Percentiles rank a stretch among this genome's conserved stretches.
Evolutionary conservation across 2,113 vertebrate genomes (phyloP).

Genomic region (Myodes glareolus): DNA sequence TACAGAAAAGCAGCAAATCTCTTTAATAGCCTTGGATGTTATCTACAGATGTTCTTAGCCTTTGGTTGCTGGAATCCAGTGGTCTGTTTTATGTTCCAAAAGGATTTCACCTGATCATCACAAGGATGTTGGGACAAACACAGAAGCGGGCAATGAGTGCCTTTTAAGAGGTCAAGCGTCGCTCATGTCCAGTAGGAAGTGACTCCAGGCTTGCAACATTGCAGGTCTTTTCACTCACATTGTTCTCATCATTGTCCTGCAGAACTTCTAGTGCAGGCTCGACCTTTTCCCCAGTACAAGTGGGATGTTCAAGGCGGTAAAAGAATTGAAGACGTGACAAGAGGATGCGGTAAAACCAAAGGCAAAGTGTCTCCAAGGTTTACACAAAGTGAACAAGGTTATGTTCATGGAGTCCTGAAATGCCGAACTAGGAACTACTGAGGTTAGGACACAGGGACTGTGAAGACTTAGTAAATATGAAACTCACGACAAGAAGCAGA

Average conservation of each 20-base stretch:
- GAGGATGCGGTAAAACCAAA: neutral
- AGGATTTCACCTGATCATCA: neutral
- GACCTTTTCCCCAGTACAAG: neutral
- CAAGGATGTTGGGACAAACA: neutral
- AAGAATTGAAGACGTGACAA: neutral
- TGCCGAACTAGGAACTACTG: neutral
- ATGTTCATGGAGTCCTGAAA: neutral
- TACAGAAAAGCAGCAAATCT: neutral
- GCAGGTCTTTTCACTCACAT: neutral
- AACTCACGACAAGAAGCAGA: neutral
- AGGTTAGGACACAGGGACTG: neutral
- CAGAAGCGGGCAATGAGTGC: neutral
- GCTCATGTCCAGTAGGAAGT: neutral
- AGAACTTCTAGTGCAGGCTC: neutral
- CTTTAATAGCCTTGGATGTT: neutral
- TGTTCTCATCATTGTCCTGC: neutral
- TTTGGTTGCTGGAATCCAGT: neutral
- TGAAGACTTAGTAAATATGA: neutral
- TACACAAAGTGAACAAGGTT: neutral
- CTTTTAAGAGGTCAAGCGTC: neutral
- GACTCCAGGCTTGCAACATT: neutral
- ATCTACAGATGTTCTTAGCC: neutral
- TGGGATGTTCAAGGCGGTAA: neutral
- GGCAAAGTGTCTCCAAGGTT: neutral
- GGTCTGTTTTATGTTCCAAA: neutral